phyloP scores from a whole-genome alignment of 2,797 vertebrate genomes.

The Chelonia mydas region DNA sequence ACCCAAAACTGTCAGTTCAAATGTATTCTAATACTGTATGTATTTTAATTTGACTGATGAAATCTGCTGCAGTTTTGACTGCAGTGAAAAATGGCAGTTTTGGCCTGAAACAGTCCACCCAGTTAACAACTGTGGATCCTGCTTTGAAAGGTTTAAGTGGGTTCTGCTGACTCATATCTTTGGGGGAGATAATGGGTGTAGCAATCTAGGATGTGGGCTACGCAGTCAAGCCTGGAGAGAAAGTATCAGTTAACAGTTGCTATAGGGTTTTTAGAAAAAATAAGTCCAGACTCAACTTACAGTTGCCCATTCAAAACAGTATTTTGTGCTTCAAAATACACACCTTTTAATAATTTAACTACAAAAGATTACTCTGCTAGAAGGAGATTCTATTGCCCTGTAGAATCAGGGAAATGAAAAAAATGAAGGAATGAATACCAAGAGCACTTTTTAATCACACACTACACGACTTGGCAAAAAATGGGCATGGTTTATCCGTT shows the following conservation, averaged over 20 bases:
- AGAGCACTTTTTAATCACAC: not conserved
- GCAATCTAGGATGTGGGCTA: not conserved
- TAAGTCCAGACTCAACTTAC: not conserved
- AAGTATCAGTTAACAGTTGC: not conserved
- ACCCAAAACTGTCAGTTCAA: not conserved
- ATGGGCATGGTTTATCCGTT: not conserved
- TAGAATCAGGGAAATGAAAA: not conserved
- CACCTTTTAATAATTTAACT: rapidly evolving
- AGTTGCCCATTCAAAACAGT: not conserved
- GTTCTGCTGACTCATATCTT: not conserved
- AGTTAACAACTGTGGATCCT: not conserved
- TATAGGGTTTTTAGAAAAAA: not conserved
- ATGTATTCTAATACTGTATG: not conserved
- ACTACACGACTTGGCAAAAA: not conserved
- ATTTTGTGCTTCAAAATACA: not conserved
- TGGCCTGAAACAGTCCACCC: not conserved
- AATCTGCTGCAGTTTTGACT: not conserved
- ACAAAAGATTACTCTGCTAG: not conserved
- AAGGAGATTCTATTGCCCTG: not conserved
- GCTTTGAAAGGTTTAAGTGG: not conserved
- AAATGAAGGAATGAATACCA: not conserved
- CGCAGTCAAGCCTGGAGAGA: not conserved
- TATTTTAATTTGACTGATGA: not conserved
- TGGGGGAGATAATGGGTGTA: not conserved
- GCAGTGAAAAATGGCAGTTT: not conserved